phyloP scores from a whole-genome alignment of 2,113 vertebrate genomes.

The Amia ocellicauda region DNA sequence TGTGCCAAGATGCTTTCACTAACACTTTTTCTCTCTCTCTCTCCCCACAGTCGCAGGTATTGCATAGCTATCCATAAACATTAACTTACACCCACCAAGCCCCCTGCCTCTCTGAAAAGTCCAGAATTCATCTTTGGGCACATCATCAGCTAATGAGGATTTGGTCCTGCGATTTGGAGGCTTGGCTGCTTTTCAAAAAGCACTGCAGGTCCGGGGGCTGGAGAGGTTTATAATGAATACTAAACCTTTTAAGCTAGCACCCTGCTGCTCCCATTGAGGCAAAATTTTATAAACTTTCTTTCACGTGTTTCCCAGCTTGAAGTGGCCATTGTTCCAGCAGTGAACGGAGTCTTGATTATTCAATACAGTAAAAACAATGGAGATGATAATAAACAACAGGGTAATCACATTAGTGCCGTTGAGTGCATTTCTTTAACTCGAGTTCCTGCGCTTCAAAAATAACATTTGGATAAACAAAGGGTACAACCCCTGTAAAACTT shows the following conservation, averaged over 20 bases:
- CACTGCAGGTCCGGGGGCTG: slow-evolving; percentile 20
- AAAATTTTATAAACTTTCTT: slow-evolving; percentile 48
- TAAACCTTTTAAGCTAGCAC: slow-evolving; percentile 35
- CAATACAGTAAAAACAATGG: slow-evolving; percentile 42
- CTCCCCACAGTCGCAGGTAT: background rate
- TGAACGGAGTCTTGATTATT: slow-evolving; percentile 33
- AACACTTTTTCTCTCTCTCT: background rate
- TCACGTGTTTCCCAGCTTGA: slow-evolving; percentile 31
- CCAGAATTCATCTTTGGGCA: slow-evolving; percentile 15
- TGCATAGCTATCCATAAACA: slow-evolving; percentile 13
- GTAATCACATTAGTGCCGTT: slow-evolving; percentile 36
- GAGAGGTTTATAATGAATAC: slow-evolving; percentile 34
- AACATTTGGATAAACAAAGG: slow-evolving; percentile 1
- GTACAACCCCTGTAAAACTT: background rate
- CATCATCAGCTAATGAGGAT: slow-evolving; percentile 27
- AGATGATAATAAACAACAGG: slow-evolving; percentile 36
- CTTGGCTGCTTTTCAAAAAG: slow-evolving; percentile 34
- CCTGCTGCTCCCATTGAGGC: slow-evolving; percentile 46
- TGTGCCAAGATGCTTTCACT: too few relatives aligned
- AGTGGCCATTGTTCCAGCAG: slow-evolving; percentile 34
- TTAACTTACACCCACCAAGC: slow-evolving; percentile 1
- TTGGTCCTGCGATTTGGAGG: slow-evolving; percentile 27
- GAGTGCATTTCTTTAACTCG: slow-evolving; percentile 20
- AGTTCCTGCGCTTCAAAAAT: slow-evolving; percentile 6
- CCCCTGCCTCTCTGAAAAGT: background rate